These are phyloP conservation scores for Psittacula echo DNA, from an alignment of 2,797 vertebrate species.

Conservation along the genomic window DNA sequence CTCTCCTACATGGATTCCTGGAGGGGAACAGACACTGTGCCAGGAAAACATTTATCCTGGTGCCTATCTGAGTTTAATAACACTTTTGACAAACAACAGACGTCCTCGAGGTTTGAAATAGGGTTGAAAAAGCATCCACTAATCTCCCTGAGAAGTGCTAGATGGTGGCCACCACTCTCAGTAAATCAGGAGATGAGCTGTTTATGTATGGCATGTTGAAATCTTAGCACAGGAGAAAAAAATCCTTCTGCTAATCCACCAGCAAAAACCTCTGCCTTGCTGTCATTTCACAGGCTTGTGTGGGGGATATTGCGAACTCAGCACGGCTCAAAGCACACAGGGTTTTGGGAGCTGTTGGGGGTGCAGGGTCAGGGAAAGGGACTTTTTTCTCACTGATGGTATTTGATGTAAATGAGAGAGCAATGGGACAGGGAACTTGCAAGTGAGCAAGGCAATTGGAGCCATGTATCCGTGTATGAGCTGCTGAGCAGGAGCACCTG, in stretches of 20 bases:
- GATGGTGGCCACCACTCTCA: not conserved
- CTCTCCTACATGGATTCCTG: not conserved
- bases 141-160: conserved; percentile 23
- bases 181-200: conserved; percentile 3
- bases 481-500: not conserved
- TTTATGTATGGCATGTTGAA: not conserved
- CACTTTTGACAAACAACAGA: conserved; percentile 18
- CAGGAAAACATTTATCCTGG: conserved; percentile 27
- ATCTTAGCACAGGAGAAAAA: not conserved
- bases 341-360: not conserved
- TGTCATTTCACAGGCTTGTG: not conserved
- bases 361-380: not conserved
- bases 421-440: not conserved
- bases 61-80: conserved; percentile 35
- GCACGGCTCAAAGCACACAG: not conserved
- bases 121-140: conserved; percentile 40
- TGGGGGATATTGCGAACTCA: not conserved
- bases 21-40: not conserved
- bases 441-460: not conserved
- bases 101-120: not conserved
- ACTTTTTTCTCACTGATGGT: fast-evolving
- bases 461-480: fast-evolving
- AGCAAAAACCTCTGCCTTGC: not conserved
- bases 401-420: not conserved
- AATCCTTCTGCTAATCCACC: not conserved